Percentiles rank a stretch among this genome's conserved stretches.
Evolutionary conservation across 53 echinoderm and acorn worm species (phyloP).

Genomic region (Luidia sarsii): DNA sequence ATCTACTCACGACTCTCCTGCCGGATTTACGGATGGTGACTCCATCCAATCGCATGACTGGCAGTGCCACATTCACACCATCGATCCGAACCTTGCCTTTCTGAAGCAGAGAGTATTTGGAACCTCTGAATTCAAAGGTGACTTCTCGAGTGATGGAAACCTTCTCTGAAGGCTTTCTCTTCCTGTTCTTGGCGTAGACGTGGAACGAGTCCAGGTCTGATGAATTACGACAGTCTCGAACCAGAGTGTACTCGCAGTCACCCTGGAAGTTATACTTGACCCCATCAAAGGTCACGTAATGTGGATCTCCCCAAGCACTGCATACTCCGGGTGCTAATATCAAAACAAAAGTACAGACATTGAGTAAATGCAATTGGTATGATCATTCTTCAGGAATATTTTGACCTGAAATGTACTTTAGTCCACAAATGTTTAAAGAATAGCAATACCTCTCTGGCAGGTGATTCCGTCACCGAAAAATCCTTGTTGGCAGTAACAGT

Average conservation of each 20-base stretch:
- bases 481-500: conserved; percentile 65
- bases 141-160: conserved; percentile 42
- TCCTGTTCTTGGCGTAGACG: conserved; percentile 53
- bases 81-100: conserved; percentile 23
- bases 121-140: neutral
- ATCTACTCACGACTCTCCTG: conserved; percentile 32
- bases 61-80: conserved; percentile 27
- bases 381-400: too few relatives aligned
- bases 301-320: conserved; percentile 72
- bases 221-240: conserved; percentile 33
- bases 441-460: conserved; percentile 49
- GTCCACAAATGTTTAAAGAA: too few relatives aligned
- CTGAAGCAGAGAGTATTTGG: conserved; percentile 3
- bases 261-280: conserved; percentile 70
- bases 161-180: conserved; percentile 2
- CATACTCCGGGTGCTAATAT: conserved; percentile 47
- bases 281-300: conserved; percentile 71
- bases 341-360: too few relatives aligned
- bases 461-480: conserved; percentile 55
- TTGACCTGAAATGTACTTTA: too few relatives aligned
- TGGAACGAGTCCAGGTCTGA: conserved; percentile 15
- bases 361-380: too few relatives aligned
- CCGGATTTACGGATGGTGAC: conserved; percentile 39
- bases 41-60: conserved; percentile 28
- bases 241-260: conserved; percentile 70